Conservation (phyloP, 2,888 invertebrate genomes). For the Periphyllus acericola region DNA sequence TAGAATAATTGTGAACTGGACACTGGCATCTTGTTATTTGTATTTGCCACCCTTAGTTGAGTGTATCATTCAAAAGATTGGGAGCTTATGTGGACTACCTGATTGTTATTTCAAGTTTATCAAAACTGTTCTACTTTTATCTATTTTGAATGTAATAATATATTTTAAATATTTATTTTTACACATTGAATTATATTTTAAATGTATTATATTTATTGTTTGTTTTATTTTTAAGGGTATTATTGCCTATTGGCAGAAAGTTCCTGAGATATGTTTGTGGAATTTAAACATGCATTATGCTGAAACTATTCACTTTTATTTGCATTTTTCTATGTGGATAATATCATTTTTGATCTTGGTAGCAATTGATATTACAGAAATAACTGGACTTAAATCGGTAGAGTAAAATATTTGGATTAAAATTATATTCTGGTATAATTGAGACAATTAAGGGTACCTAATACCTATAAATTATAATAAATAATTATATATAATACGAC, state of each 20-base stretch:
- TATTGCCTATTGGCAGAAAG: conserved; percentile 30
- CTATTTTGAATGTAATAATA: conserved; percentile 43
- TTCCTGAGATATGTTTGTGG: conserved; percentile 54
- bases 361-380: conserved; percentile 49
- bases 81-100: conserved; percentile 15
- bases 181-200: neutral
- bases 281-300: neutral
- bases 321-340: conserved; percentile 46
- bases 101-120: conserved; percentile 42
- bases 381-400: conserved; percentile 52
- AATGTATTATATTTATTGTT: neutral
- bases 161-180: neutral
- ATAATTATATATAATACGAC: too few species aligned
- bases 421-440: neutral
- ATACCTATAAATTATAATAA: too few species aligned
- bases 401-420: neutral
- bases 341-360: conserved; percentile 32
- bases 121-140: conserved; percentile 18
- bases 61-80: neutral
- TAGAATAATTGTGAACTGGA: conserved; percentile 25
- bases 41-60: conserved; percentile 10
- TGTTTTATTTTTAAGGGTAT: conserved; percentile 29
- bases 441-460: too few species aligned
- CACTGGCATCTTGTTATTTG: conserved; percentile 38
- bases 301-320: conserved; percentile 18